Conservation (phyloP, 2,888 invertebrate genomes). For the Andrena praecox region DNA sequence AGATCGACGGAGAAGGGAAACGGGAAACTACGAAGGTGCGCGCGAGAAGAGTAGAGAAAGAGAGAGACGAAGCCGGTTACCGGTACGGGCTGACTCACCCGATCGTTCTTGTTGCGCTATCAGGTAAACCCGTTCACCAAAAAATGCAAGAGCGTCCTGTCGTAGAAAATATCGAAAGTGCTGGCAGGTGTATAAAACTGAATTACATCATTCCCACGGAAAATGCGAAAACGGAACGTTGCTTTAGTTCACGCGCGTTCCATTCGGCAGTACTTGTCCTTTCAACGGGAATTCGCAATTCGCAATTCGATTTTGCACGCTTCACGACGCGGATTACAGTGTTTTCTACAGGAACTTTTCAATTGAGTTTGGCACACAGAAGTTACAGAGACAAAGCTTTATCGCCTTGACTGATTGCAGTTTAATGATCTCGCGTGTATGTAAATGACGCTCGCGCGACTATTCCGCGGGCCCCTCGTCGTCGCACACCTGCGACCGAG, state of each 20-base stretch:
- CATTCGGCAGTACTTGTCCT: too few species aligned
- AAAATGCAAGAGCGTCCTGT: conserved; percentile 47
- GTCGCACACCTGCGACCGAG: conserved; percentile 1
- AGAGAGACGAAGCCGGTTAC: conserved; percentile 63
- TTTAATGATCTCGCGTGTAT: conserved; percentile 6
- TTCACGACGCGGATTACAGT: too few species aligned
- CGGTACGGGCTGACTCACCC: conserved; percentile 65
- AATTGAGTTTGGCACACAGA: background rate
- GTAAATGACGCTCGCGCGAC: background rate
- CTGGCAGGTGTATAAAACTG: conserved; percentile 31
- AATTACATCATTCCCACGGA: conserved; percentile 18
- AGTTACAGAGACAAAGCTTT: background rate
- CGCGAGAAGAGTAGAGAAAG: conserved; percentile 40
- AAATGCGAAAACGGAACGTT: background rate
- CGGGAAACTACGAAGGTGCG: conserved; percentile 2
- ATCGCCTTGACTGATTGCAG: background rate
- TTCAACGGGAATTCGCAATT: too few species aligned
- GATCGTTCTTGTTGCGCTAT: conserved; percentile 57
- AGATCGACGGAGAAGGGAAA: conserved; percentile 22
- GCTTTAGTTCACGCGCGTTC: too few species aligned
- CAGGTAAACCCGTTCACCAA: conserved; percentile 56
- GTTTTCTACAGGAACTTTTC: too few species aligned
- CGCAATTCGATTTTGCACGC: too few species aligned
- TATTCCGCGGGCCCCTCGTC: background rate
- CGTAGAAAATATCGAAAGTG: conserved; percentile 37